Evolutionary conservation across 2,888 invertebrate species (phyloP).

Genomic region (Nowickia ferox): DNA sequence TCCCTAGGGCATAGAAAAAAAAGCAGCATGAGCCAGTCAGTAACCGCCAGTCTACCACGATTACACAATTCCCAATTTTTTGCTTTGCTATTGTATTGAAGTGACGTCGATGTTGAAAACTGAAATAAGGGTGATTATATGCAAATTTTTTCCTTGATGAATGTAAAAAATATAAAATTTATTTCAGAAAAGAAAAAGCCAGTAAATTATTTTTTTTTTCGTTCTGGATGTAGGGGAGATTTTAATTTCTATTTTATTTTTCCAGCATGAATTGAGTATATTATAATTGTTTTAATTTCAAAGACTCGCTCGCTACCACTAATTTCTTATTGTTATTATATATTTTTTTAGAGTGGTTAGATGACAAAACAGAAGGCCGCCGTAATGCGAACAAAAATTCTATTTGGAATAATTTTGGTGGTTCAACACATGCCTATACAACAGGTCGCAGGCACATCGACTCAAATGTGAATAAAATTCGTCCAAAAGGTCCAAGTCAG

Average conservation of each 20-base stretch:
- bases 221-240: constrained; percentile 67
- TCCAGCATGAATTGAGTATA: constrained; percentile 36
- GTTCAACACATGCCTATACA: constrained; percentile 87
- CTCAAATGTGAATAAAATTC: constrained; percentile 84
- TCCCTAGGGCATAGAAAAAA: too few species aligned
- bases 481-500: constrained; percentile 88
- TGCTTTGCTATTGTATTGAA: too few species aligned
- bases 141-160: too few species aligned
- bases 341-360: constrained; percentile 84
- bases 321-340: constrained; percentile 10
- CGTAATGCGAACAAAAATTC: constrained; percentile 81
- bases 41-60: too few species aligned
- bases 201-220: not conserved
- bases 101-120: too few species aligned
- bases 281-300: not conserved
- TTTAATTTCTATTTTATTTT: constrained; percentile 34
- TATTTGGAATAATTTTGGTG: constrained; percentile 87
- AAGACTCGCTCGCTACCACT: not conserved
- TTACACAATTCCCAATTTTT: too few species aligned
- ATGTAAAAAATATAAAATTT: not conserved
- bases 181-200: not conserved
- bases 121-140: too few species aligned
- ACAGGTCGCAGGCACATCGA: constrained; percentile 87
- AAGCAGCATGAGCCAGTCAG: too few species aligned
- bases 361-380: constrained; percentile 83